Evolutionary conservation across 1,140 invertebrate species (phyloP), one percentile per base, ranked within the genome.

Genomic region (Himalopsyche phryganea): DNA sequence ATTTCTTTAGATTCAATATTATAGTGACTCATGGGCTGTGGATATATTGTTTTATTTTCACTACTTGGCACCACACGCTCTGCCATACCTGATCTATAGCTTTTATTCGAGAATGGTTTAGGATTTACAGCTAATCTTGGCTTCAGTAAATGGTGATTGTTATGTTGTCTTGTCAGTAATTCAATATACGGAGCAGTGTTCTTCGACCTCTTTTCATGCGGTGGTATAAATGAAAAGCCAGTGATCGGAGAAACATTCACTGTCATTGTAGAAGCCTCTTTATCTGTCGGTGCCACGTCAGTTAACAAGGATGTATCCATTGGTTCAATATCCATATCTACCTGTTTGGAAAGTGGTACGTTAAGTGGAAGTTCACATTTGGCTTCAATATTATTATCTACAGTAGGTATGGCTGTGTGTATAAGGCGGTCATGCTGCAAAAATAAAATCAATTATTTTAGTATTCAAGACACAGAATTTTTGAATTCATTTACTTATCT

Each of bases 401-500:
- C 33, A 33, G 3, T 60, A n/a, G 62, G 62, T 13, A 60, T 42
- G 15, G 62, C 62, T 45, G 15, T 60, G 14, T 56, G 62, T n/a
- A 60, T 33, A 4, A 64, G 44, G 15, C 62, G 53, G 40, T 64
- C 63, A 52, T 58, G 59, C 63, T 65, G 41, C 28, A 63, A 58
- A 32, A 41, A 19, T 15, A 35, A 6, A 35, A 35, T 7, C n/a
- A 7, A 35, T 7, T 7, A 35, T n/a, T 7, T 35, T 7, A 6
- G n/a, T 35, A 35, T 35, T 35, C n/a, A n/a, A 35, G n/a, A 35
- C 6, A 35, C n/a, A 7, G 33, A 6, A 6, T 7, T 35, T 35
- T n/a, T 7, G n/a, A 7, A n/a, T 6, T 35, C 6, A 35, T 35
- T 35, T 35, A 35, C n/a, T 7, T n/a, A 7, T 7, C 33, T 7